Base-by-base conservation (phyloP, 2,113 vertebrate species). In the Cyrtonyx montezumae region DNA sequence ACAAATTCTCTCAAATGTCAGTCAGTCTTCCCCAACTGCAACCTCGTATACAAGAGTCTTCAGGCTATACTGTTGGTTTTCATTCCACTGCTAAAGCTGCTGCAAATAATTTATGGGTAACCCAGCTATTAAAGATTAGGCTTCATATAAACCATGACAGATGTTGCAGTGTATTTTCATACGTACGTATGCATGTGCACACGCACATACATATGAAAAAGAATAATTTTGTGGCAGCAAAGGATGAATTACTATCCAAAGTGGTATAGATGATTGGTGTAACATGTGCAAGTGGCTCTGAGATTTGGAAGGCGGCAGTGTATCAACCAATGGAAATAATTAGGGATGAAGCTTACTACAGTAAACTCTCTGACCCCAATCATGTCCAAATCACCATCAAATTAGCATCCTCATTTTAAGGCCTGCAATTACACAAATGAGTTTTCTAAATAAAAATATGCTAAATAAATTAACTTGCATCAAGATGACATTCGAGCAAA, bases 381-480 rank as follows among this genome's bases (percentile, higher is more conserved):
- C 82, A 59, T 3, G 18, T 61, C 58, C 40, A 61, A 37, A 66
- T 71, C 68, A 36, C 43, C 48, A 40, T 14, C 53, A 79, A 90
- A 94, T 86, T 37, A 86, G 37, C 32, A 79, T 37, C 21, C 65
- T 49, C 5, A 13, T 75, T 87, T 87, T 68, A 61, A 76, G 28
- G 40, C 21, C 77, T 36, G 25, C 58, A 88, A 79, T 93, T 82
- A 69, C 20, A 90, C 32, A 91, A 71, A 85, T 61, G 1, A 76
- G 17, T 80, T 88, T 83, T 70, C 83, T 85, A 87, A 87, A 73
- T 49, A 82, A 82, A 91, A 95, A 71, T 20, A 76, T 7, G 62
- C 14, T 79, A 83, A 87, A 91, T 77, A 58, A 77, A 89, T 88
- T 45, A 75, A 91, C 56, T 84, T 2, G 1, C 58, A 73, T 58